These are phyloP conservation scores for Paragorgia papillata DNA, from an alignment of 92 coral and sea anemone genomes.

Conservation along the genomic window DNA sequence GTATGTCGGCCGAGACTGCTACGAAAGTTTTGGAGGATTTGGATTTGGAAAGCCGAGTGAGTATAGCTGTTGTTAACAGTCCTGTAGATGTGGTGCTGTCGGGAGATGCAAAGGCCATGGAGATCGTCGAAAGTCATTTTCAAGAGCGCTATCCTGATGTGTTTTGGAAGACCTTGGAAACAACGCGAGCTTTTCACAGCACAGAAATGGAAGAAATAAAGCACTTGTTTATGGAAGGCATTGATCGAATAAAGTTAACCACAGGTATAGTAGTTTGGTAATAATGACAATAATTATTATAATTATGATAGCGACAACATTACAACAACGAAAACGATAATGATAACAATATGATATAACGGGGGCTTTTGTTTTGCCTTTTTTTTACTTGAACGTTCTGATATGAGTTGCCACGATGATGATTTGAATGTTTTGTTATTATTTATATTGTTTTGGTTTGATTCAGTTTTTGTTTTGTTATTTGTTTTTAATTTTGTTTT, in stretches of 20 bases:
- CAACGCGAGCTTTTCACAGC: slow-evolving; percentile 90
- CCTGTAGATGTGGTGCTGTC: slow-evolving; percentile 71
- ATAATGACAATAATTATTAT: too few species aligned
- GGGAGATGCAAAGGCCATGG: slow-evolving; percentile 71
- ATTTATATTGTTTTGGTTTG: too few species aligned
- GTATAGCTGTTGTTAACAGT: slow-evolving; percentile 79
- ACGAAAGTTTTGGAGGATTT: slow-evolving; percentile 48
- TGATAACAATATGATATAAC: too few species aligned
- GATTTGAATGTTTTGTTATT: too few species aligned
- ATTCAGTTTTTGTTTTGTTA: too few species aligned
- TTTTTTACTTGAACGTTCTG: too few species aligned
- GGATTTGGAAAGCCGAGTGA: slow-evolving; percentile 49
- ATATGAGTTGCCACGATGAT: too few species aligned
- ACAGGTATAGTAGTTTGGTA: too few species aligned
- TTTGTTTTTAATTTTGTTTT: too few species aligned
- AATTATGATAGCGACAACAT: too few species aligned
- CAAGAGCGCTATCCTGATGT: slow-evolving; percentile 22
- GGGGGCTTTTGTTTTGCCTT: too few species aligned
- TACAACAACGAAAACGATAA: too few species aligned
- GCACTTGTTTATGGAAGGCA: slow-evolving; percentile 48
- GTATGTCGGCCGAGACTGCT: slow-evolving; percentile 69
- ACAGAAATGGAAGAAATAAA: slow-evolving; percentile 68
- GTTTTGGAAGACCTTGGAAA: slow-evolving; percentile 71
- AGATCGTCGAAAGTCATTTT: slow-evolving; percentile 61
- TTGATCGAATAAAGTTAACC: slow-evolving; percentile 34